Conservation (phyloP, 2,888 invertebrate genomes). For the Ophion costatus region DNA sequence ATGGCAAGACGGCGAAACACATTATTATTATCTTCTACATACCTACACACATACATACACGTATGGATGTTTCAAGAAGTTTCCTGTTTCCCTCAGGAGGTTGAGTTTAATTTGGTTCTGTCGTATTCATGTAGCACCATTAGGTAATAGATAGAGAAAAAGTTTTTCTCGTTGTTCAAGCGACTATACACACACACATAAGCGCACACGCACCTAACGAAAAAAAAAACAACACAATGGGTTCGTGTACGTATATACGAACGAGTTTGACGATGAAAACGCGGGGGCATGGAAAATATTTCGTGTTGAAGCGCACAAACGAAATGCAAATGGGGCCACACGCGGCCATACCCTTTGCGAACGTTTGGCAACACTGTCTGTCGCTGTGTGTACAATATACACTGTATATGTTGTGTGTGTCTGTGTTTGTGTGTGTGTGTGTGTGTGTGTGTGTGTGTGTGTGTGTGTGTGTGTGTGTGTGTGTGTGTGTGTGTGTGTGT, state of each 20-base stretch:
- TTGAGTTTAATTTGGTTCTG: constrained; percentile 49
- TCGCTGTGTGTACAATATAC: too few species aligned
- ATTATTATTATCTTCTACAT: constrained; percentile 32
- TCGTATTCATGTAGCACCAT: constrained; percentile 30
- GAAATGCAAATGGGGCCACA: constrained; percentile 81
- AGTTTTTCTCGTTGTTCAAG: constrained; percentile 29
- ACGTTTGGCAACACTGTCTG: constrained; percentile 83
- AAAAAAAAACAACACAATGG: too few species aligned
- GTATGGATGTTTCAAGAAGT: constrained; percentile 39
- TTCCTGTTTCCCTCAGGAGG: constrained; percentile 40
- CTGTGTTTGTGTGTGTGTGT: not conserved
- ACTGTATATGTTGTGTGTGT: too few species aligned
- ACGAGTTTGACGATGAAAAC: constrained; percentile 60
- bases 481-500: too few species aligned
- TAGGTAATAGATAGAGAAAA: constrained; percentile 51
- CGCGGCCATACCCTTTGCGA: constrained; percentile 75
- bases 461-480: not conserved
- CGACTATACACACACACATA: not conserved
- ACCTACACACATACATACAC: not conserved
- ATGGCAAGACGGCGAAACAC: constrained; percentile 56
- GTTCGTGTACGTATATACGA: not conserved
- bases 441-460: too few species aligned
- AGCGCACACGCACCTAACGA: not conserved
- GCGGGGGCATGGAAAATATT: constrained; percentile 78
- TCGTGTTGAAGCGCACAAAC: constrained; percentile 79